Percentiles rank a stretch among this genome's conserved stretches.
Evolutionary conservation across 2,888 invertebrate species (phyloP).

Genomic region (Colletes collaris): DNA sequence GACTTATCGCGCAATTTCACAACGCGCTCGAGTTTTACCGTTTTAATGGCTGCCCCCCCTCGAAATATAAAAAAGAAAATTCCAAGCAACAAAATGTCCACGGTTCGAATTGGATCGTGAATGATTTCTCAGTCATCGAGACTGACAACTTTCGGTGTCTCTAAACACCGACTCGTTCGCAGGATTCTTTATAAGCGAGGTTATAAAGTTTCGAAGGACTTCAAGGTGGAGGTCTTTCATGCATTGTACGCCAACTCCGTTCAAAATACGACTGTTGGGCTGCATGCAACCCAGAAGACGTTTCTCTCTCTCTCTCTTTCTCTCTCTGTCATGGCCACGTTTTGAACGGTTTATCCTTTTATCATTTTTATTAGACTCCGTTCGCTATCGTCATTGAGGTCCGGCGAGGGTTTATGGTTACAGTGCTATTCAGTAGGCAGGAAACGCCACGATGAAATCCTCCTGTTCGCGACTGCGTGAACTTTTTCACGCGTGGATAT

Average conservation of each 20-base stretch:
- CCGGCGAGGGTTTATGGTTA: conserved; percentile 63
- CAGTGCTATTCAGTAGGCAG: conserved; percentile 65
- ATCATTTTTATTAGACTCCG: conserved; percentile 64
- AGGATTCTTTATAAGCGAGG: conserved; percentile 27
- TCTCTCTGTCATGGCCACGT: conserved; percentile 35
- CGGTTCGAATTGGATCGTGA: background rate
- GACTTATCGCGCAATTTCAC: too few species aligned
- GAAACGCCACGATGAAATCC: conserved; percentile 62
- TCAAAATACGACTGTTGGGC: conserved; percentile 31
- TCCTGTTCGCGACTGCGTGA: conserved; percentile 53
- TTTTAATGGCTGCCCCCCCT: too few species aligned
- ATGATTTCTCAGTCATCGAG: background rate
- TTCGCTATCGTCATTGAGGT: conserved; percentile 57
- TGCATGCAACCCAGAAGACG: conserved; percentile 49
- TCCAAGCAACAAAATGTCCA: background rate
- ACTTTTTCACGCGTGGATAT: conserved; percentile 62
- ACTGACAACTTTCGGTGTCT: background rate
- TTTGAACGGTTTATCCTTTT: conserved; percentile 53
- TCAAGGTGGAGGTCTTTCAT: conserved; percentile 27
- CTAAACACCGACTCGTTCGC: conserved; percentile 37
- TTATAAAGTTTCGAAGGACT: conserved; percentile 47
- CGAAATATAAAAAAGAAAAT: too few species aligned
- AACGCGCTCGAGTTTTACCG: too few species aligned
- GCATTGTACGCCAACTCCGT: conserved; percentile 49
- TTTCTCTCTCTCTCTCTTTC: conserved; percentile 50